Percentiles rank a stretch among this genome's conserved stretches.
These are phyloP conservation scores for Acleris sparsana DNA, from an alignment of 2,888 invertebrate species.

Conservation along the genomic window DNA sequence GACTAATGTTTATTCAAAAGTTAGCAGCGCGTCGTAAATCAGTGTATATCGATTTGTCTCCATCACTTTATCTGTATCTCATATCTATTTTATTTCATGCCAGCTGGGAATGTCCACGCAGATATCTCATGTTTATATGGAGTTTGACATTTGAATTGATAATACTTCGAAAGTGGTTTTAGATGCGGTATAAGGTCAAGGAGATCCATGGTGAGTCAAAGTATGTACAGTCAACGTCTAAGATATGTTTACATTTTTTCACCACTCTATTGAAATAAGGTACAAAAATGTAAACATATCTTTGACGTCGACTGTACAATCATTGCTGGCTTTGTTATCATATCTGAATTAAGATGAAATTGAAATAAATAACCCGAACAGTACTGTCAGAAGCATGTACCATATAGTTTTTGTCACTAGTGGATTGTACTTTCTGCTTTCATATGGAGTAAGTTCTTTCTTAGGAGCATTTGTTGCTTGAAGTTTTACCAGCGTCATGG, in stretches of 20 bases:
- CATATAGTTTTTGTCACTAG: no score
- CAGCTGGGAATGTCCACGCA: constrained; percentile 18
- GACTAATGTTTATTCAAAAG: constrained; percentile 4
- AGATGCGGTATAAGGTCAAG: background rate
- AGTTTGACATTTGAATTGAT: constrained; percentile 15
- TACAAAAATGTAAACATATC: no score
- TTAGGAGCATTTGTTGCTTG: background rate
- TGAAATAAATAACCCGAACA: background rate
- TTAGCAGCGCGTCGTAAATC: constrained; percentile 12
- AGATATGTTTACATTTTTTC: no score
- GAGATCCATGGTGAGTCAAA: background rate
- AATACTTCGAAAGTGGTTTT: constrained; percentile 1
- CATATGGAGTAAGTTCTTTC: no score
- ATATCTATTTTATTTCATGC: constrained; percentile 14
- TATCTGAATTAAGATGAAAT: background rate
- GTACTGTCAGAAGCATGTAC: no score
- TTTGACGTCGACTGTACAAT: no score
- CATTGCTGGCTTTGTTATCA: background rate
- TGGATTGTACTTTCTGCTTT: no score
- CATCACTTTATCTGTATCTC: constrained; percentile 21
- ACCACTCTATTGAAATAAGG: no score
- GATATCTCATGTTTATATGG: constrained; percentile 13
- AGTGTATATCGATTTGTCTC: constrained; percentile 20
- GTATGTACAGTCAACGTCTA: no score
- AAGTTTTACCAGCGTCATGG: constrained; percentile 15